Percentiles rank a stretch among this genome's conserved stretches.
These are phyloP conservation scores for Myotis daubentonii DNA, from an alignment of 2,797 vertebrate genomes.

Conservation along the genomic window DNA sequence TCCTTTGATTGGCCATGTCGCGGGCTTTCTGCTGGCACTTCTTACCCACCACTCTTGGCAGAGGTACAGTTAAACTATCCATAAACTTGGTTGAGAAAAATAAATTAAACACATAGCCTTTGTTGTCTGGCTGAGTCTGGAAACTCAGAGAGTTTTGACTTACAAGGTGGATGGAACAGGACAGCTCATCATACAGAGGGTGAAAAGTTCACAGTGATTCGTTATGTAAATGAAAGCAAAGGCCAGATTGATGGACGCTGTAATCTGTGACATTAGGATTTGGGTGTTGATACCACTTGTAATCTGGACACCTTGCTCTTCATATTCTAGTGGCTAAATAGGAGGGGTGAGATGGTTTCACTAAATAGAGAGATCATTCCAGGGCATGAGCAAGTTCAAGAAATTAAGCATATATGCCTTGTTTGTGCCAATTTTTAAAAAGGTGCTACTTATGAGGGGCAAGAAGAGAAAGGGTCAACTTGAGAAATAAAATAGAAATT, in stretches of 20 bases:
- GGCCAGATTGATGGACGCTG: neutral
- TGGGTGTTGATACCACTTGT: neutral
- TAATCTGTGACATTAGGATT: neutral
- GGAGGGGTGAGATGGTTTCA: neutral
- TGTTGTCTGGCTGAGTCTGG: neutral
- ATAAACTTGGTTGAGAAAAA: neutral
- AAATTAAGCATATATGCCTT: neutral
- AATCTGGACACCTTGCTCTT: neutral
- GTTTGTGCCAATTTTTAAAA: neutral
- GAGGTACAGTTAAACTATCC: conserved; percentile 77
- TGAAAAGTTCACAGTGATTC: neutral
- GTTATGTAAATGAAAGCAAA: neutral
- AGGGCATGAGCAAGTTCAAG: neutral
- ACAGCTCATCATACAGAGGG: neutral
- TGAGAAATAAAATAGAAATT: conserved; percentile 3
- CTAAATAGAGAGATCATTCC: neutral
- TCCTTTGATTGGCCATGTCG: conserved; percentile 80
- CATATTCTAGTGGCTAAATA: neutral
- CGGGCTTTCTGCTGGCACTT: conserved; percentile 81
- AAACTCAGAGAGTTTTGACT: neutral
- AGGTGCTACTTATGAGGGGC: neutral
- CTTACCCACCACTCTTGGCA: conserved; percentile 83
- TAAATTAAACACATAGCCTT: neutral
- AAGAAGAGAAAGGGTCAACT: neutral
- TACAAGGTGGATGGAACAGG: neutral